Percentiles rank a stretch among this genome's conserved stretches.
Evolutionary conservation across 2,113 vertebrate genomes (phyloP).

Genomic region (Gulo gulo): DNA sequence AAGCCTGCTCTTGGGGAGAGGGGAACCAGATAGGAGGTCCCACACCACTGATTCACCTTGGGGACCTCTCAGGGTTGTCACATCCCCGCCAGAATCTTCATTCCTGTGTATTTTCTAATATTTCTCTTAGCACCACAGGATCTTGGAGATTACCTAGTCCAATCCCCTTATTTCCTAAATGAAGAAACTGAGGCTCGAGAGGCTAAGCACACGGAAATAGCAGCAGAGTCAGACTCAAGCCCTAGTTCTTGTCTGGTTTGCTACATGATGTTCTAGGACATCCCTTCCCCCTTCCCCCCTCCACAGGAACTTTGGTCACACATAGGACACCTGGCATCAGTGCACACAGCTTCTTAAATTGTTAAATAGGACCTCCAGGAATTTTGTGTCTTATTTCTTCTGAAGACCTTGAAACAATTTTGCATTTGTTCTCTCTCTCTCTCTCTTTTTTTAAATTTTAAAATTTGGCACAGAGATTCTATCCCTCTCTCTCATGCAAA

Average conservation of each 20-base stretch:
- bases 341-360: not conserved
- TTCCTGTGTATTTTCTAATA: not conserved
- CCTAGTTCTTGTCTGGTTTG: not conserved
- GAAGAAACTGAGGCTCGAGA: not conserved
- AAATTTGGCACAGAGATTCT: not conserved
- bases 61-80: not conserved
- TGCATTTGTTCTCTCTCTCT: not conserved
- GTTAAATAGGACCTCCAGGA: not conserved
- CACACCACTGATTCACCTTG: not conserved
- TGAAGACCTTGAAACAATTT: not conserved
- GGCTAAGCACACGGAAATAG: too few relatives aligned
- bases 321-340: too few relatives aligned
- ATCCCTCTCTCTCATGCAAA: not conserved
- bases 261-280: not conserved
- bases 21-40: rapidly evolving
- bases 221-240: not conserved
- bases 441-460: not conserved
- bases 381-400: not conserved
- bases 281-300: rapidly evolving
- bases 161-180: not conserved
- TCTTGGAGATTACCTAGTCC: not conserved
- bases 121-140: not conserved
- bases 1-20: not conserved
- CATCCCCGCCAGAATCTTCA: too few relatives aligned
- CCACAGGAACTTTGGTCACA: not conserved